Conservation (phyloP, 2,888 invertebrate genomes). For the Lamproptera curius region DNA sequence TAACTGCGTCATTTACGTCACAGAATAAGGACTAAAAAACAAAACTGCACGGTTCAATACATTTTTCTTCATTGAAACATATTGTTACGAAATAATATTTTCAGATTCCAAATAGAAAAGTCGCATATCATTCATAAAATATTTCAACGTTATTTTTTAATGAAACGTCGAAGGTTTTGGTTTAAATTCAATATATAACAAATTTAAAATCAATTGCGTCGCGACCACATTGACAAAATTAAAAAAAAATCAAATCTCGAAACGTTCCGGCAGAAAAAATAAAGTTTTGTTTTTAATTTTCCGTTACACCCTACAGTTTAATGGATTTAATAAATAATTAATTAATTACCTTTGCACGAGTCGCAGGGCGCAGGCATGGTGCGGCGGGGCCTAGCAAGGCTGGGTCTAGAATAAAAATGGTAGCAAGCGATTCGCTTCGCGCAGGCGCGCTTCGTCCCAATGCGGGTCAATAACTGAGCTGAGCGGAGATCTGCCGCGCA, state of each 20-base stretch:
- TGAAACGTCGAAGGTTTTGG: no score
- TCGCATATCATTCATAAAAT: no score
- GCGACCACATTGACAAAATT: no score
- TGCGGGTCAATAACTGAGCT: slow-evolving; percentile 73
- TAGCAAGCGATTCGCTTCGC: slow-evolving; percentile 39
- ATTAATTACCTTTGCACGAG: slow-evolving; percentile 58
- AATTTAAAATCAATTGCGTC: no score
- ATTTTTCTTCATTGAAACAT: not conserved
- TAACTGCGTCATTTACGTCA: slow-evolving; percentile 23
- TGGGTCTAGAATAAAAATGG: slow-evolving; percentile 30
- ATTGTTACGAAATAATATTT: not conserved
- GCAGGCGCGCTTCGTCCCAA: slow-evolving; percentile 40
- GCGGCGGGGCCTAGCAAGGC: slow-evolving; percentile 32
- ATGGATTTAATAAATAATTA: not conserved
- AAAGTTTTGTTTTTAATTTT: no score
- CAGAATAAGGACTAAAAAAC: slow-evolving; percentile 1
- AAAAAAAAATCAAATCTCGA: no score
- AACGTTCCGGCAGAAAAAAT: no score
- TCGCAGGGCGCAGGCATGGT: slow-evolving; percentile 70
- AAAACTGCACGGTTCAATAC: not conserved
- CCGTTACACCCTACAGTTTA: no score
- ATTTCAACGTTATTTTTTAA: no score
- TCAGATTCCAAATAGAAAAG: no score
- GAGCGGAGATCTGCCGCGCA: slow-evolving; percentile 40
- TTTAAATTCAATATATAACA: no score